A percentile compares a stretch with the other conserved stretches of the same genome.
phyloP scores from a whole-genome alignment of 1,140 invertebrate genomes.

The Meloidogyne chitwoodi region DNA sequence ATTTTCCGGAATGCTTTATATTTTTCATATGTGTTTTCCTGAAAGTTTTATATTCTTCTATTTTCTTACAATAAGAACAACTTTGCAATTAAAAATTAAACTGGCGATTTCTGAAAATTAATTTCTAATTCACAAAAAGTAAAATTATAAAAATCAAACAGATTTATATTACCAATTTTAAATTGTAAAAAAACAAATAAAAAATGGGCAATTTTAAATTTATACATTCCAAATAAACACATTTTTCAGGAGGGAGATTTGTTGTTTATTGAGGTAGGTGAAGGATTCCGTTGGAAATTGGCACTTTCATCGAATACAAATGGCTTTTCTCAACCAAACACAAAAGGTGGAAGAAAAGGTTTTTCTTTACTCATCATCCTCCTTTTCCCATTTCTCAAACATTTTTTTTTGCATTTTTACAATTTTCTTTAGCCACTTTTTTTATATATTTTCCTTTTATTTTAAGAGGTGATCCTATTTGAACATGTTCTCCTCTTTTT shows the following conservation, averaged over 20 bases:
- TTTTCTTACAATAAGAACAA: background rate
- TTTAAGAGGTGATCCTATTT: background rate
- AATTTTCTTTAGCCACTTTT: background rate
- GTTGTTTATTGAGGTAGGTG: background rate
- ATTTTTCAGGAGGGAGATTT: background rate
- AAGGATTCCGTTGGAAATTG: background rate
- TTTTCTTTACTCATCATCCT: background rate
- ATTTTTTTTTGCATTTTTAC: background rate
- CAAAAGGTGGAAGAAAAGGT: background rate
- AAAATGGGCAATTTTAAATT: background rate
- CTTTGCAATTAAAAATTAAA: background rate
- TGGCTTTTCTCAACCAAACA: background rate
- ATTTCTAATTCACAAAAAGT: background rate
- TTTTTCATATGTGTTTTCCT: too few relatives aligned
- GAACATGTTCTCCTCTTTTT: background rate
- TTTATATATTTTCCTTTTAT: too few relatives aligned
- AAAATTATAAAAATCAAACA: background rate
- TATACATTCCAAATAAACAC: background rate
- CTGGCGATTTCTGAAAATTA: background rate
- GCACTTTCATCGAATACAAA: background rate
- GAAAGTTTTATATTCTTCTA: background rate
- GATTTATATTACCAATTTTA: background rate
- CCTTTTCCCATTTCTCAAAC: background rate
- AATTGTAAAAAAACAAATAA: background rate
- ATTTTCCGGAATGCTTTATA: too few relatives aligned